Evolutionary conservation across 1,140 invertebrate species (phyloP).

Genomic region (Euura lappo): DNA sequence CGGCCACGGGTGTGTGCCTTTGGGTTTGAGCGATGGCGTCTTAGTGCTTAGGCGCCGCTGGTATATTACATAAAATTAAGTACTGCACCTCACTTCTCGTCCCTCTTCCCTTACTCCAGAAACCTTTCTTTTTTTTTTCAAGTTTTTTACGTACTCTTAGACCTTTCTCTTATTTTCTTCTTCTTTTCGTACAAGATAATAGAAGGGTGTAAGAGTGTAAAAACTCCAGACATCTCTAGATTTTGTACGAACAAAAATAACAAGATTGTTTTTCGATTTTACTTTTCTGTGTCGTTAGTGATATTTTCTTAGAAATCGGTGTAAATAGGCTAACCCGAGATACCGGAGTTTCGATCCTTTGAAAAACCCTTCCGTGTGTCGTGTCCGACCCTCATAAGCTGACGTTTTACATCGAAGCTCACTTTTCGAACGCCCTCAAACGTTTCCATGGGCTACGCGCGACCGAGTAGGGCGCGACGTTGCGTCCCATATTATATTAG

Average conservation of each 20-base stretch:
- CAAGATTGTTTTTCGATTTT: not conserved
- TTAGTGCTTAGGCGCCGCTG: not conserved
- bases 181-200: not conserved
- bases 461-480: not conserved
- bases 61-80: not conserved
- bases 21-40: constrained; percentile 9
- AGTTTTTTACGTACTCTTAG: not conserved
- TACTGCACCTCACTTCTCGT: not conserved
- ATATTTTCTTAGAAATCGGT: too few species aligned
- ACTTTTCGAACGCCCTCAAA: not conserved
- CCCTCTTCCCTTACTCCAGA: not conserved
- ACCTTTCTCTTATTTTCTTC: not conserved
- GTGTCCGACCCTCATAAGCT: not conserved
- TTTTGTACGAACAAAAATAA: not conserved
- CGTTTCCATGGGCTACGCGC: constrained; percentile 11
- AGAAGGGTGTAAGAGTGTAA: not conserved
- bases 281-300: too few species aligned
- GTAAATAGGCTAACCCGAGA: too few species aligned
- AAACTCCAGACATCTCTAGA: not conserved
- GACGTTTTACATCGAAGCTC: not conserved
- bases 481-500: not conserved
- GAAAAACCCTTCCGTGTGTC: too few species aligned
- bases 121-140: not conserved
- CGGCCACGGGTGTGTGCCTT: not conserved
- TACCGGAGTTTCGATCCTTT: too few species aligned